Conservation (phyloP, 2,888 invertebrate species). For the Acanthosepion lycidas region DNA sequence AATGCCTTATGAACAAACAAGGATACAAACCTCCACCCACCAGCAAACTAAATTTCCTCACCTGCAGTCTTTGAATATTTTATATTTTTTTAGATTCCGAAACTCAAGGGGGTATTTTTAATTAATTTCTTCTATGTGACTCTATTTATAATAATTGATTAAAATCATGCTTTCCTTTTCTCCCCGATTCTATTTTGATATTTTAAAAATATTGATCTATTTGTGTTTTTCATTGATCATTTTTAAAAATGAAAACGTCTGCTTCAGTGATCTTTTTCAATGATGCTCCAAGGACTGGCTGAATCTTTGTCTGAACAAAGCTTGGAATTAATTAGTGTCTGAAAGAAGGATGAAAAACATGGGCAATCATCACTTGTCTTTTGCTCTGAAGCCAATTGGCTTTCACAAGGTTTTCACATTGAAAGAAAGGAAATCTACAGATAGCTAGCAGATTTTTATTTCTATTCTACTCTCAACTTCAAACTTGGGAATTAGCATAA, state of each 20-base stretch:
- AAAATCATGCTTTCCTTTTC: background rate
- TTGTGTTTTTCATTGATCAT: slow-evolving; percentile 21
- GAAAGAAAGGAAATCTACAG: background rate
- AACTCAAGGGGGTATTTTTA: background rate
- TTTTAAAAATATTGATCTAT: slow-evolving; percentile 20
- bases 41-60: background rate
- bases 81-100: no score
- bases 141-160: slow-evolving; percentile 33
- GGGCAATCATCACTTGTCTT: background rate
- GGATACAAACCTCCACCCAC: background rate
- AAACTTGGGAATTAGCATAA: background rate
- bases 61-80: background rate
- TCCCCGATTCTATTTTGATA: background rate
- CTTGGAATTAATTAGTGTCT: slow-evolving; percentile 21
- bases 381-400: background rate
- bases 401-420: background rate
- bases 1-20: background rate
- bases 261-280: slow-evolving; percentile 9
- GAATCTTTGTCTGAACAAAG: background rate
- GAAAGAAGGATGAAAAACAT: background rate
- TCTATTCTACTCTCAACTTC: background rate
- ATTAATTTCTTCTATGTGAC: background rate
- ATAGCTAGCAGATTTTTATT: background rate
- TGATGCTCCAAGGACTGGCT: slow-evolving; percentile 16
- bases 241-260: background rate